Evolutionary conservation across 2,113 vertebrate genomes (phyloP).

Genomic region (Onychorhynchus coronatus): DNA sequence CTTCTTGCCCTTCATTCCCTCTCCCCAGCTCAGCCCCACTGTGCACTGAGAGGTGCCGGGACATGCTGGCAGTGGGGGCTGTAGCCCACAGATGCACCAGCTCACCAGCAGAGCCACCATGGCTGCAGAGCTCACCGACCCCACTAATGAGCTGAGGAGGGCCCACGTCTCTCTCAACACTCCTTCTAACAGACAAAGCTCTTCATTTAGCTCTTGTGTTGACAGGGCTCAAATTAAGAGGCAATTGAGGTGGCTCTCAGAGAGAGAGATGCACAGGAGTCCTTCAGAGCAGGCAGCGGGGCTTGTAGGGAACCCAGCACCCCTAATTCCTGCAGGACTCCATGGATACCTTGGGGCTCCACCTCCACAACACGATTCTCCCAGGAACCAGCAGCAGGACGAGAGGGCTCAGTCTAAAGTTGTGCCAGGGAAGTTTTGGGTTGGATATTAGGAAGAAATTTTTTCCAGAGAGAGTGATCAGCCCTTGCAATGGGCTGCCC

Average conservation of each 20-base stretch:
- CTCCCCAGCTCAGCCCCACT: accelerated
- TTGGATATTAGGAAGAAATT: too few species aligned
- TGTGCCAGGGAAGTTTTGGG: too few species aligned
- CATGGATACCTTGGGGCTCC: background rate
- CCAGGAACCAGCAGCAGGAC: too few species aligned
- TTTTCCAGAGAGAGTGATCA: too few species aligned
- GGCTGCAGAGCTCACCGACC: background rate
- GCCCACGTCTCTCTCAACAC: background rate
- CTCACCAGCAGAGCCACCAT: background rate
- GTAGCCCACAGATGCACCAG: accelerated
- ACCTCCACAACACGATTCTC: background rate
- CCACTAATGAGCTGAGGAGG: background rate
- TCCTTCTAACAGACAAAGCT: background rate
- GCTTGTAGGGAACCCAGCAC: background rate
- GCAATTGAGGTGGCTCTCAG: background rate
- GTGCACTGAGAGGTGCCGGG: background rate
- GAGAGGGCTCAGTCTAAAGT: too few species aligned
- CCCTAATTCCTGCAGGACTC: background rate
- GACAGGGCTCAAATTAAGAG: slow-evolving; percentile 26
- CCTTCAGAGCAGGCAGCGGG: background rate
- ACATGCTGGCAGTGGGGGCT: accelerated
- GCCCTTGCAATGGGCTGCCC: too few species aligned
- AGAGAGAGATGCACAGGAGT: accelerated
- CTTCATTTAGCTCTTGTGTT: slow-evolving; percentile 5
- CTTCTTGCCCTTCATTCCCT: background rate